These are phyloP conservation scores for Gallirallus australis DNA, from an alignment of 2,797 vertebrate genomes.

Conservation along the genomic window DNA sequence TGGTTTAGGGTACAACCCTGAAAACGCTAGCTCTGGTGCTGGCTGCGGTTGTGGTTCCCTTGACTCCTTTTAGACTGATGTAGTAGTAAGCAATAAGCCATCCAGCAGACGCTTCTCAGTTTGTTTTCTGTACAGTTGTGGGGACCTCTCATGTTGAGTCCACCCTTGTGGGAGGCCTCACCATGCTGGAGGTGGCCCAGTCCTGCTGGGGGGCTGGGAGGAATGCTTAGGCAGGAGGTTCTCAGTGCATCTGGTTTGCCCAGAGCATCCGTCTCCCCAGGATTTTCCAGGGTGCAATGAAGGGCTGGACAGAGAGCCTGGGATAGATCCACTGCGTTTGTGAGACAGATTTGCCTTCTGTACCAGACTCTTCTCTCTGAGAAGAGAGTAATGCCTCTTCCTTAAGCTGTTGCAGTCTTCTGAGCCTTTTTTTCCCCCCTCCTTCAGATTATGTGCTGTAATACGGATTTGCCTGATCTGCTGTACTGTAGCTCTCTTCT, in stretches of 20 bases:
- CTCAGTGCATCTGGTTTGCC: not conserved
- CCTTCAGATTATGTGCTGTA: not conserved
- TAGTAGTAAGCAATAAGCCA: not conserved
- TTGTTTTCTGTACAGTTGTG: not conserved
- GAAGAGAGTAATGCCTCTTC: not conserved
- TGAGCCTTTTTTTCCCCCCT: not conserved
- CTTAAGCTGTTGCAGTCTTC: not conserved
- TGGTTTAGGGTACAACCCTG: not conserved
- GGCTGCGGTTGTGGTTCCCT: not conserved
- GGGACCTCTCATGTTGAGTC: not conserved
- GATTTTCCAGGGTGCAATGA: not conserved
- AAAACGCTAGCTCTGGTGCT: not conserved
- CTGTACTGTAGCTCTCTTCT: not conserved
- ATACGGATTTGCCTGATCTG: not conserved
- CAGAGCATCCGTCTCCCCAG: not conserved
- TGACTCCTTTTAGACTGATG: no score
- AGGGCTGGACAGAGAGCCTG: not conserved
- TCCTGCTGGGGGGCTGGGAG: not conserved
- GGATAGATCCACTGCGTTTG: not conserved
- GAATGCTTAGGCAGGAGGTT: not conserved
- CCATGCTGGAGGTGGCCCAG: fast-evolving
- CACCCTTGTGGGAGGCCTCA: not conserved
- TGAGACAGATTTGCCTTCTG: not conserved
- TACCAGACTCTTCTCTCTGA: not conserved
- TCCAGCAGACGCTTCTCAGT: not conserved